Evolutionary conservation across 2,888 invertebrate species (phyloP), one percentile per base, ranked within the genome.

Genomic region (Sphaeridia pumilis): DNA sequence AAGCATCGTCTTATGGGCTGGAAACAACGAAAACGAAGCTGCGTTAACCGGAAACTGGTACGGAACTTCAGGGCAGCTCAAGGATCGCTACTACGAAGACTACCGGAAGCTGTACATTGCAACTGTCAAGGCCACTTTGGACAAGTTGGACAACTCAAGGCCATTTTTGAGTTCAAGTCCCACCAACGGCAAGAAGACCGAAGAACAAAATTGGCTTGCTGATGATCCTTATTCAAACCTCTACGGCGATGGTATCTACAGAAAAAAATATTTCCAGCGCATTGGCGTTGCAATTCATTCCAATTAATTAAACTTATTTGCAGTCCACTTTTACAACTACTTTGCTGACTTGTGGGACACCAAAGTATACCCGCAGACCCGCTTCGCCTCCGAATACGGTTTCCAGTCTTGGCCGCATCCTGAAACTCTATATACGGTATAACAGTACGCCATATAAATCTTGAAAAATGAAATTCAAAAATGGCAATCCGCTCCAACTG

Each of bases 301-400:
- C 22, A 42, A 27, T 38, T 17, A 2, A 21, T 46, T 26, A 42
- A 24, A 51, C 22, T 38, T 22, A 47, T 55, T 73, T 73, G 35
- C 65, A 83, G 83, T 85, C 5, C 95, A 97, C 69, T 88, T 82
- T 69, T 97, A 98, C 70, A 84, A 88, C 65, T 92, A 94, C 67
- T 51, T 80, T 0, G 72, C 74, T 24, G 83, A 97, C 67, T 79
- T 82, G 49, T 97, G 92, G 90, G 74, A 85, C 65, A 75, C 80
- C 46, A 77, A 75, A 54, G 80, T 78, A 5, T 93, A 52, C n/a
- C 44, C 49, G 2, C 38, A 47, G 41, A 57, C 58, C 5, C 38
- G 64, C 7, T 95, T 97, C 71, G 81, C 84, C 3, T 94, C 95
- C 0, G 98, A 99, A 71, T 99, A 90, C 68, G 98, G 98, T 1